Percentiles rank a stretch among this genome's conserved stretches.
phyloP scores from a whole-genome alignment of 2,113 vertebrate species.

The Tupaia tana region DNA sequence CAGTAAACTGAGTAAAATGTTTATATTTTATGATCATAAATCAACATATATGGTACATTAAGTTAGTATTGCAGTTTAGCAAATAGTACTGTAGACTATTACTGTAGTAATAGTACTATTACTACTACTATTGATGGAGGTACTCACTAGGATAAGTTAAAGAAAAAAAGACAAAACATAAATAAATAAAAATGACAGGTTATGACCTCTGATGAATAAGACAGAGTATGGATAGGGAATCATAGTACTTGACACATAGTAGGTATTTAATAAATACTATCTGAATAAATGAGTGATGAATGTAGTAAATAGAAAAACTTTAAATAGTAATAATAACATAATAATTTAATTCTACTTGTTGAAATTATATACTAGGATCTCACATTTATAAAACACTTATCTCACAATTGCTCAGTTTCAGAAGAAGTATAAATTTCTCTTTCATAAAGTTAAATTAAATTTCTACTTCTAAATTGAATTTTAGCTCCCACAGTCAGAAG shows the following conservation, averaged over 20 bases:
- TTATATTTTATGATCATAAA: neutral
- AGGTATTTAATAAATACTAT: neutral
- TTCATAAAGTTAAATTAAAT: slow-evolving; percentile 35
- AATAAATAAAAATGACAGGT: too few relatives aligned
- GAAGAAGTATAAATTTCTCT: slow-evolving; percentile 16
- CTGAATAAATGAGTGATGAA: neutral
- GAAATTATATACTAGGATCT: neutral
- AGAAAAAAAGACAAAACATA: neutral
- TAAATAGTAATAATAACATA: neutral
- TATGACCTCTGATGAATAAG: too few relatives aligned
- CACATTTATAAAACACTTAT: neutral
- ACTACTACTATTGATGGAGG: neutral
- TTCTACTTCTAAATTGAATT: slow-evolving; percentile 14
- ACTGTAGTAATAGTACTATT: neutral
- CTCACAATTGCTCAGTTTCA: neutral
- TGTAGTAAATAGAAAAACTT: neutral
- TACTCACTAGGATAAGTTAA: too few relatives aligned
- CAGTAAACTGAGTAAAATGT: neutral
- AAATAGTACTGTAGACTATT: neutral
- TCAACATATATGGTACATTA: neutral
- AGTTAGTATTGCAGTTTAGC: neutral
- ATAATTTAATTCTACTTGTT: neutral
- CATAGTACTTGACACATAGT: neutral
- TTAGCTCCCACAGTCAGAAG: neutral
- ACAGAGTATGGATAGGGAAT: neutral